Percentiles rank a stretch among this genome's conserved stretches.
Evolutionary conservation across 1,140 invertebrate genomes (phyloP).

Genomic region (Notospermus geniculatus): DNA sequence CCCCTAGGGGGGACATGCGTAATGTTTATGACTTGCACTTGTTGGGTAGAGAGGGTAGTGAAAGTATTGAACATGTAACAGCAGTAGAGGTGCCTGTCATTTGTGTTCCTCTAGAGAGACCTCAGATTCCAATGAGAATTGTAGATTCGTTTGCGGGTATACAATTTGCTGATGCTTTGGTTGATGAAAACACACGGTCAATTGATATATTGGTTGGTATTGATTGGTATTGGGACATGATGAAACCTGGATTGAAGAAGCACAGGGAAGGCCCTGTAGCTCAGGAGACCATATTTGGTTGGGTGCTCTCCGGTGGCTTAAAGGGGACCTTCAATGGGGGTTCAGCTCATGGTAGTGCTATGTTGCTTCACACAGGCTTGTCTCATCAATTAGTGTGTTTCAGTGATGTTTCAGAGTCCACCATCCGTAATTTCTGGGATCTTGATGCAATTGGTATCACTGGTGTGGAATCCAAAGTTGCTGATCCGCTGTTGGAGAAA

Average conservation of each 20-base stretch:
- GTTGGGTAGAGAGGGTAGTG: not conserved
- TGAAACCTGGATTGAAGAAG: not conserved
- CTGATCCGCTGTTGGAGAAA: not conserved
- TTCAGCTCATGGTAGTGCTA: not conserved
- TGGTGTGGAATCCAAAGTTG: no score
- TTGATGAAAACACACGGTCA: no score
- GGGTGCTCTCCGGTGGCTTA: conserved; percentile 7
- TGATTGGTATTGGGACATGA: not conserved
- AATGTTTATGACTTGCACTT: not conserved
- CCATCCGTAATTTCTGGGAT: conserved; percentile 2
- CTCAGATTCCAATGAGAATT: not conserved
- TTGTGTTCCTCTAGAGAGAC: not conserved
- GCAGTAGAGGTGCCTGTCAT: not conserved
- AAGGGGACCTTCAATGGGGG: no score
- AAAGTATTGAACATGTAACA: not conserved
- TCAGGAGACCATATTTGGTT: conserved; percentile 8
- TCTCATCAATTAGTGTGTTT: not conserved
- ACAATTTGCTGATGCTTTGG: no score
- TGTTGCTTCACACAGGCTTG: no score
- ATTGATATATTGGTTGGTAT: conserved; percentile 1
- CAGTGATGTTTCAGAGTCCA: not conserved
- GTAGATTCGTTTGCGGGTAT: not conserved
- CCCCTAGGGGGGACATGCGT: not conserved
- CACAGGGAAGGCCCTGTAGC: not conserved
- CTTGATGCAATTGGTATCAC: not conserved